These are phyloP conservation scores for Pseudomugil gertrudae DNA, from an alignment of 2,797 vertebrate genomes.

Conservation along the genomic window DNA sequence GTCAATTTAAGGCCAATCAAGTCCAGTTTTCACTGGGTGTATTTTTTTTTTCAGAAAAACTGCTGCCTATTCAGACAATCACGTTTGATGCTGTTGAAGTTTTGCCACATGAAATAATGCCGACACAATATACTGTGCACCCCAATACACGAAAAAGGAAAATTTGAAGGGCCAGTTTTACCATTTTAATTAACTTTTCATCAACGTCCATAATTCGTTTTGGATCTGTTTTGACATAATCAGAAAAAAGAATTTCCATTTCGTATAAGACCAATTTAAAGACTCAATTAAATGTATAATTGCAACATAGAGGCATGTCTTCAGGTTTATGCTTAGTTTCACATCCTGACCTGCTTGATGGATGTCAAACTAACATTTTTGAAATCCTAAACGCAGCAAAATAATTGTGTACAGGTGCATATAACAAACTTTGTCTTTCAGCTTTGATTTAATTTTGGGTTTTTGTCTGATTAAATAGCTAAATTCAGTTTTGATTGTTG, in stretches of 20 bases:
- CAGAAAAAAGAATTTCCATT: not conserved
- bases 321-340: not conserved
- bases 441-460: too few relatives aligned
- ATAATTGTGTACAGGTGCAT: too few relatives aligned
- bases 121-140: not conserved
- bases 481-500: too few relatives aligned
- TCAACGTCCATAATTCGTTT: not conserved
- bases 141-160: not conserved
- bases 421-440: too few relatives aligned
- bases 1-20: conserved; percentile 54
- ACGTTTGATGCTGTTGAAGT: not conserved
- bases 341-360: not conserved
- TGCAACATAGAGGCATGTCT: not conserved
- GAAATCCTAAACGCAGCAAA: too few relatives aligned
- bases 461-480: too few relatives aligned
- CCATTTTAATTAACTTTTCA: not conserved
- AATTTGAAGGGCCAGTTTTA: not conserved
- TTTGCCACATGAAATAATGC: not conserved
- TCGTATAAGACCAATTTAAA: not conserved
- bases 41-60: not conserved
- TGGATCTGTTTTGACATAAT: not conserved
- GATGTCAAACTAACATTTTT: conserved; percentile 4
- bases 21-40: conserved; percentile 3
- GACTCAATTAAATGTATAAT: too few relatives aligned
- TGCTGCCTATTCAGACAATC: not conserved